Base-by-base conservation (phyloP, 2,888 invertebrate genomes). In the Dryobotodes eremita region DNA sequence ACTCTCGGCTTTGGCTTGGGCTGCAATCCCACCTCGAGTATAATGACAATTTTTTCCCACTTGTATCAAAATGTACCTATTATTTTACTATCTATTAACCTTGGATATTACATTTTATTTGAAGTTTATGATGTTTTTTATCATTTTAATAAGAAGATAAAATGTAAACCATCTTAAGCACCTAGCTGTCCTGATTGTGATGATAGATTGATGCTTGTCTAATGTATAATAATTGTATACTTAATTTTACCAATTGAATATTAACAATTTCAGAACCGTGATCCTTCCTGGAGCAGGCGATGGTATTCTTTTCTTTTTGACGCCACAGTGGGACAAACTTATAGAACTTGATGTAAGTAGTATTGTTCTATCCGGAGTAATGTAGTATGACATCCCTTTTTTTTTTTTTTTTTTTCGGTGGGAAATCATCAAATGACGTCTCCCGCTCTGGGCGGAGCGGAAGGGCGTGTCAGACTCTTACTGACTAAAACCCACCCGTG, bases 241-340 rank as follows among this genome's bases (percentile, higher is more conserved):
- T 15, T 75, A 23, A 65, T 23, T 50, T 62, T 13, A 23, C 31
- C 50, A 79, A 26, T 55, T 59, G 0, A 17, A 55, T 46, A 2
- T 46, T 75, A 76, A 68, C 26, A 53, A 36, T 91, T 89, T 69
- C 92, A 97, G 98, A 82, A 97, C 98, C 0, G 96, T 96, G 0
- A 97, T 97, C 0, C 91, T 98, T 72, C 97, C 98, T 0, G 99
- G 99, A 1, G 98, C 99, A 23, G 97, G 92, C 5, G 83, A 90
- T 3, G 96, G 99, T 0, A 98, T 99, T 71, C 93, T 98, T 59
- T 98, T 98, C 95, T 99, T 99, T 91, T 95, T 99, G 75, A 98
- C 97, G 75, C 98, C 99, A 0, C 97, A 98, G 84, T 99, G 99
- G 98, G 95, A 97, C 0, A 98, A 98, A 93, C 97, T 99, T 1